A percentile compares a stretch with the other conserved stretches of the same genome.
Evolutionary conservation across 2,113 vertebrate genomes (phyloP).

Genomic region (mouse (Mus musculus)): GRCm39 chr4:68432501-68433000

Average conservation of each 20-base stretch:
- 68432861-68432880: neutral
- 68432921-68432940: neutral
- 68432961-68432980: too few relatives aligned
- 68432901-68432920: neutral
- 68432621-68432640: too few relatives aligned
- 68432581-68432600: too few relatives aligned
- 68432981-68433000: too few relatives aligned
- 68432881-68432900: neutral
- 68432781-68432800: slow-evolving; percentile 38
- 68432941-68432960: neutral
- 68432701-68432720: slow-evolving; percentile 66
- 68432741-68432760: slow-evolving; percentile 78
- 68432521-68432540: too few relatives aligned
- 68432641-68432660: slow-evolving; percentile 68
- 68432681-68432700: slow-evolving; percentile 74
- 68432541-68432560: too few relatives aligned
- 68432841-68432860: neutral
- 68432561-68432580: too few relatives aligned
- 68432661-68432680: slow-evolving; percentile 75
- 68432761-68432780: slow-evolving; percentile 79
- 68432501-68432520: too few relatives aligned
- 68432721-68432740: slow-evolving; percentile 78
- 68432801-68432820: slow-evolving; percentile 61
- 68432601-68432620: too few relatives aligned
- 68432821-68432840: slow-evolving; percentile 70